A percentile compares a stretch with the other conserved stretches of the same genome.
These are phyloP conservation scores for Venustaconcha ellipsiformis DNA, from an alignment of 1,140 invertebrate genomes.

Conservation along the genomic window DNA sequence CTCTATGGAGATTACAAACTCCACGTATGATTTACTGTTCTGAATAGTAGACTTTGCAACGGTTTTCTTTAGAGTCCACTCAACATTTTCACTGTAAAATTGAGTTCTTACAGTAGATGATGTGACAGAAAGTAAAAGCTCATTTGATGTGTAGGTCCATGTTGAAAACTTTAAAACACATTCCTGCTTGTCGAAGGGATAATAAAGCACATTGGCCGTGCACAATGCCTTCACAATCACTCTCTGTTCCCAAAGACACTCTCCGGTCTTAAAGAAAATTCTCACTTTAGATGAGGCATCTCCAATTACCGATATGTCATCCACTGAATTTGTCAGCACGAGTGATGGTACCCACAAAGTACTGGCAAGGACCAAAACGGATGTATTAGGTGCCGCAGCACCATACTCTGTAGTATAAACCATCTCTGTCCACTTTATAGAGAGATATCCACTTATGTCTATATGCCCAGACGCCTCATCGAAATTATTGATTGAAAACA, in stretches of 20 bases:
- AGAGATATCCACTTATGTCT: no score
- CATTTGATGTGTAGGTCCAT: constrained; percentile 10
- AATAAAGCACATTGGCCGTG: constrained; percentile 19
- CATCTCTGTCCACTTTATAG: no score
- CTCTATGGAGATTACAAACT: background rate
- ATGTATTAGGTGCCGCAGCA: no score
- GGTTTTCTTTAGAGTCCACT: constrained; percentile 6
- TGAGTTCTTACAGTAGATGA: no score
- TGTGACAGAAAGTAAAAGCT: no score
- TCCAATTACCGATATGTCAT: constrained; percentile 9
- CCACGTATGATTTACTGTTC: background rate
- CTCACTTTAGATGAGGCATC: constrained; percentile 13
- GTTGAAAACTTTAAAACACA: constrained; percentile 16
- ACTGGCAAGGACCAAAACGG: no score
- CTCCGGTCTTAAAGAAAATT: constrained; percentile 4
- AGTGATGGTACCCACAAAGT: constrained; percentile 22
- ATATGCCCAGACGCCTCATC: no score
- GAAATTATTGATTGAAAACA: no score
- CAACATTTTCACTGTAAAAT: constrained; percentile 4
- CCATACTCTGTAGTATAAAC: no score
- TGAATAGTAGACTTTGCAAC: background rate
- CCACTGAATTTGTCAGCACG: constrained; percentile 20
- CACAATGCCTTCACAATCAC: constrained; percentile 13
- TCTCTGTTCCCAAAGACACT: constrained; percentile 17
- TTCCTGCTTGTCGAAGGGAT: constrained; percentile 20